Percentiles rank a stretch among this genome's conserved stretches.
These are phyloP conservation scores for Drosophila setifemur DNA, from an alignment of 1,140 invertebrate species.

Conservation along the genomic window DNA sequence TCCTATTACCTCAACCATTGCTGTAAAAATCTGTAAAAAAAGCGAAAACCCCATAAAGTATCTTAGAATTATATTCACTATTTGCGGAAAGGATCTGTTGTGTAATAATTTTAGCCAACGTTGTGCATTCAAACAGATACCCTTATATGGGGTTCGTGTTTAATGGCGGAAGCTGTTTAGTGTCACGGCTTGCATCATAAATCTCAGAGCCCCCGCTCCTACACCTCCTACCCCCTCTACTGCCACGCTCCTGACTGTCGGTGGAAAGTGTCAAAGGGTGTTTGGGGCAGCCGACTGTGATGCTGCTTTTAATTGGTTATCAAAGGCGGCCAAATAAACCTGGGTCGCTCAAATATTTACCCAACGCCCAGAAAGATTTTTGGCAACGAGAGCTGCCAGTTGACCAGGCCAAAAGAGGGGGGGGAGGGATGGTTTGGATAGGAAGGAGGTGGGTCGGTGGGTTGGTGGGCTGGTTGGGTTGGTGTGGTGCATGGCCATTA, in stretches of 20 bases:
- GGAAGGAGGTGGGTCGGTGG: not conserved
- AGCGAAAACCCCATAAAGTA: too few species aligned
- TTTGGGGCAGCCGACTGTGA: slow-evolving; percentile 41
- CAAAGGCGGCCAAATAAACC: slow-evolving; percentile 52
- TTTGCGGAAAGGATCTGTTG: not conserved
- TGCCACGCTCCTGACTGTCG: not conserved
- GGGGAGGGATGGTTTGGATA: not conserved
- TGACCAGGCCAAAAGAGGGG: slow-evolving; percentile 31
- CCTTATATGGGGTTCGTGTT: slow-evolving; percentile 57
- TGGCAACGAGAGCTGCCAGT: slow-evolving; percentile 37
- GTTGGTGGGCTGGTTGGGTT: not conserved
- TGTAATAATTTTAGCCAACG: not conserved
- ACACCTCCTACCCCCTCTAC: not conserved
- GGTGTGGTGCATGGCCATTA: slow-evolving; percentile 52
- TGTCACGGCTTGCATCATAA: slow-evolving; percentile 69
- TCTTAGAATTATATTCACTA: not conserved
- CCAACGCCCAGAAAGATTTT: slow-evolving; percentile 46
- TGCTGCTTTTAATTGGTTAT: slow-evolving; percentile 51
- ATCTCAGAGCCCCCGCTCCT: slow-evolving; percentile 25
- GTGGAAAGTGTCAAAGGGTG: slow-evolving; percentile 60
- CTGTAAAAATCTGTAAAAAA: not conserved
- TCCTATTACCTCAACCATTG: not conserved
- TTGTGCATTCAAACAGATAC: slow-evolving; percentile 2
- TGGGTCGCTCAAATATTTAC: slow-evolving; percentile 48
- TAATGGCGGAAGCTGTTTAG: slow-evolving; percentile 80